Evolutionary conservation across 2,797 vertebrate species (phyloP).

Genomic region (Neoniphon sammara): DNA sequence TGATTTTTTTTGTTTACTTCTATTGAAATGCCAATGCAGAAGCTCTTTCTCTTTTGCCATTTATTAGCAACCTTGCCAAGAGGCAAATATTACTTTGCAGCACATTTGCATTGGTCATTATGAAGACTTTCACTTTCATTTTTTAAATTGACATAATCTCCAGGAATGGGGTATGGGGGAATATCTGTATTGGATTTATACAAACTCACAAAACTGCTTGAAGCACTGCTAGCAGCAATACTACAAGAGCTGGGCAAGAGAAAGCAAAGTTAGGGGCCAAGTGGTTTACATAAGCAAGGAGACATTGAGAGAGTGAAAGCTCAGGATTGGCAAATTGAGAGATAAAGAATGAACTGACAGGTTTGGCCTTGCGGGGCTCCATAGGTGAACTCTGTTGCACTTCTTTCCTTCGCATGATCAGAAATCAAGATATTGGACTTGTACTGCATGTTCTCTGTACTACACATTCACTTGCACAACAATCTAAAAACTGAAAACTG

Average conservation of each 20-base stretch:
- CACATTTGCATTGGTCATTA: constrained; percentile 26
- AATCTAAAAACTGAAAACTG: constrained; percentile 42
- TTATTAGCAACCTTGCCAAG: constrained; percentile 34
- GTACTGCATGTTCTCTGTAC: no score
- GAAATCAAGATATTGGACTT: background rate
- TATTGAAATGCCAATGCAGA: constrained; percentile 28
- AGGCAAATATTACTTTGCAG: constrained; percentile 32
- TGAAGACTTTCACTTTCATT: constrained; percentile 11
- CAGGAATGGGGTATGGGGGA: background rate
- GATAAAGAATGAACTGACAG: constrained; percentile 6
- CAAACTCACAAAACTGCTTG: background rate
- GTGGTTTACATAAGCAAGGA: background rate
- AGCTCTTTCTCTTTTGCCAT: constrained; percentile 22
- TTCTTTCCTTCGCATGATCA: background rate
- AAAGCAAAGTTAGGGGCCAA: background rate
- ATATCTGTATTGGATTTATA: background rate
- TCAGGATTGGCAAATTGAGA: constrained; percentile 10
- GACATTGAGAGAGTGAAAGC: constrained; percentile 1
- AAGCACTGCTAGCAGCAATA: background rate
- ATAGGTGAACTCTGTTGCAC: background rate
- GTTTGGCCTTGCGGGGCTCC: constrained; percentile 16
- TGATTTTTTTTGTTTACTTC: no score
- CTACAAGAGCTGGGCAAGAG: no score
- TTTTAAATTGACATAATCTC: constrained; percentile 1
- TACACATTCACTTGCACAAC: background rate